These are phyloP conservation scores for Elephas maximus DNA, from an alignment of 2,113 vertebrate species.

Conservation along the genomic window DNA sequence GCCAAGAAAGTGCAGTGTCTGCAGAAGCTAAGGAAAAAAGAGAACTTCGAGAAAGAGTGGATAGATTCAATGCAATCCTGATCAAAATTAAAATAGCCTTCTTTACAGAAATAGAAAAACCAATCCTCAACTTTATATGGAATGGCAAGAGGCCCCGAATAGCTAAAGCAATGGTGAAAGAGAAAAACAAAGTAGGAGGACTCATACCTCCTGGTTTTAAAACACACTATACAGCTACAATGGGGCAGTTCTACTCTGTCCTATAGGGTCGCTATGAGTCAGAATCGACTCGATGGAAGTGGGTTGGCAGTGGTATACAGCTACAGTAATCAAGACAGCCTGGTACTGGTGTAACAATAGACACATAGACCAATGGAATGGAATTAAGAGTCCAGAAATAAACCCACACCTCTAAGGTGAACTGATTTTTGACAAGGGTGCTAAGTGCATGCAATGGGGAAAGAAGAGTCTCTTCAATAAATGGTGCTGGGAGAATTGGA, in stretches of 20 bases:
- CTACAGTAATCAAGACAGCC: neutral
- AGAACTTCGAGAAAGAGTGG: neutral
- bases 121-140: neutral
- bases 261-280: too few relatives aligned
- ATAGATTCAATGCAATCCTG: neutral
- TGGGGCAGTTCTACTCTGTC: too few relatives aligned
- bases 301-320: neutral
- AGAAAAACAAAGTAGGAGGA: neutral
- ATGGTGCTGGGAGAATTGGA: neutral
- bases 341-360: neutral
- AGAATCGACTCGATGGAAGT: too few relatives aligned
- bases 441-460: neutral
- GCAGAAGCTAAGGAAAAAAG: constrained; percentile 18
- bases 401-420: neutral
- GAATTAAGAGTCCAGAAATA: neutral
- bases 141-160: neutral
- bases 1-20: neutral
- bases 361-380: neutral
- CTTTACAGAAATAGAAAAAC: neutral
- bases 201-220: neutral
- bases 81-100: neutral
- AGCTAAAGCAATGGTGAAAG: neutral
- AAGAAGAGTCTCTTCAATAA: neutral
- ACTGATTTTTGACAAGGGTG: neutral
- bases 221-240: neutral